phyloP scores from a whole-genome alignment of 2,113 vertebrate species.

The Tapirus terrestris region DNA sequence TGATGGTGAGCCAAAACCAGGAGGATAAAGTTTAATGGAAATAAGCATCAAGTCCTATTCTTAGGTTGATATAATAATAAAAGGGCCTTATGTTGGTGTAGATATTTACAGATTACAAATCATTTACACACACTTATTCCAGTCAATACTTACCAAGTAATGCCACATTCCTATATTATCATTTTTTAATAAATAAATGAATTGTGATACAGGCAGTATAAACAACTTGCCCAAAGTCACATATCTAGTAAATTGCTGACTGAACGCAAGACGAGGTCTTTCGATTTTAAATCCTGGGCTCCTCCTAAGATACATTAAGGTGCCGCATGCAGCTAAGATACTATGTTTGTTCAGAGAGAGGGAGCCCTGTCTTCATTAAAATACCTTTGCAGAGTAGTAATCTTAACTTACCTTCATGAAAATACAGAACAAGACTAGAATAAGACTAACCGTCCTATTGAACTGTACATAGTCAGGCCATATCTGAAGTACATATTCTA shows the following conservation, averaged over 20 bases:
- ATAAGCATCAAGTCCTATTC: neutral
- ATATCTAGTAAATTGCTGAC: neutral
- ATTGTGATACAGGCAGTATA: neutral
- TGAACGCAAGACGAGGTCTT: conserved; percentile 23
- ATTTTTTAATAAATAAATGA: neutral
- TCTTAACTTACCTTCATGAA: neutral
- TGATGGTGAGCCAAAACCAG: neutral
- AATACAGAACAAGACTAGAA: neutral
- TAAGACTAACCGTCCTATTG: neutral
- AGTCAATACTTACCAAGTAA: neutral
- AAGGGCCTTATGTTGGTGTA: neutral
- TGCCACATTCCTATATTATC: neutral
- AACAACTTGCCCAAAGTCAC: neutral
- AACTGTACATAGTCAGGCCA: neutral
- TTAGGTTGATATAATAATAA: conserved; percentile 15
- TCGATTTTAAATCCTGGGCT: neutral
- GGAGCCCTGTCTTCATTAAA: neutral
- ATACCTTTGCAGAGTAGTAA: neutral
- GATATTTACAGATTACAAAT: neutral
- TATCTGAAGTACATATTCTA: neutral
- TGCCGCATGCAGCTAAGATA: neutral
- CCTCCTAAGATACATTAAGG: neutral
- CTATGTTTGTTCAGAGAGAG: neutral
- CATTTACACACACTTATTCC: neutral
- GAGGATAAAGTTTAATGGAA: neutral